A percentile compares a stretch with the other conserved stretches of the same genome.
Conservation (phyloP, 1,140 invertebrate genomes). For the Mamestra configurata region DNA sequence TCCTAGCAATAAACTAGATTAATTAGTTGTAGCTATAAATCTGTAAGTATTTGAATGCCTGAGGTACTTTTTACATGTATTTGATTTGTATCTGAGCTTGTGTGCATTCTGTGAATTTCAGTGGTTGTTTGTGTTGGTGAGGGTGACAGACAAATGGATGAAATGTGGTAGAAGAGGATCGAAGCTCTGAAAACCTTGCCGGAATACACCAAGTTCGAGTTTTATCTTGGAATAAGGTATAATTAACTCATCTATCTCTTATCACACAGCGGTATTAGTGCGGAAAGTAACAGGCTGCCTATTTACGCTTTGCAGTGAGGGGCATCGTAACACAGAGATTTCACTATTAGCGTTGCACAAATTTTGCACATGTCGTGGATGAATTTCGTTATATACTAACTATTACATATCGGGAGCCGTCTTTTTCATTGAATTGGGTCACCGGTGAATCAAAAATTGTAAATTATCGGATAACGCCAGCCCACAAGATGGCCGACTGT, state of each 20-base stretch:
- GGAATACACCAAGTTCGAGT: conserved; percentile 60
- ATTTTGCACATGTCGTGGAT: conserved; percentile 70
- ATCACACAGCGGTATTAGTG: conserved; percentile 38
- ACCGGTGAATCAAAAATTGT: conserved; percentile 75
- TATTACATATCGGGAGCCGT: conserved; percentile 61
- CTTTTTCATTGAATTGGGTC: conserved; percentile 68
- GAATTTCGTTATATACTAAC: conserved; percentile 64
- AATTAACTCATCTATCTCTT: conserved; percentile 53
- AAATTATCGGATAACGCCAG: conserved; percentile 86
- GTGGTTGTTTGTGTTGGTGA: conserved; percentile 81
- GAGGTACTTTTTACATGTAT: conserved; percentile 25
- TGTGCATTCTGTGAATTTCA: conserved; percentile 73
- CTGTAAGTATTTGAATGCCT: conserved; percentile 56
- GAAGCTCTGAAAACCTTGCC: conserved; percentile 66
- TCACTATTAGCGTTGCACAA: conserved; percentile 66
- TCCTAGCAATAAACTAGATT: conserved; percentile 39
- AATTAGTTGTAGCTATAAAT: conserved; percentile 33
- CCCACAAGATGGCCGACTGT: conserved; percentile 88
- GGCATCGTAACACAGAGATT: conserved; percentile 73
- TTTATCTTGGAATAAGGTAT: conserved; percentile 70
- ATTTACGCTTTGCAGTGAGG: conserved; percentile 82
- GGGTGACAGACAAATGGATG: conserved; percentile 79
- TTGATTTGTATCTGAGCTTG: conserved; percentile 59
- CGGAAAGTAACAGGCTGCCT: conserved; percentile 77
- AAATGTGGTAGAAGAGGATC: conserved; percentile 81